Evolutionary conservation across 1,140 invertebrate genomes (phyloP), one percentile per base, ranked within the genome.

Genomic region (Drosophila repletoides): DNA sequence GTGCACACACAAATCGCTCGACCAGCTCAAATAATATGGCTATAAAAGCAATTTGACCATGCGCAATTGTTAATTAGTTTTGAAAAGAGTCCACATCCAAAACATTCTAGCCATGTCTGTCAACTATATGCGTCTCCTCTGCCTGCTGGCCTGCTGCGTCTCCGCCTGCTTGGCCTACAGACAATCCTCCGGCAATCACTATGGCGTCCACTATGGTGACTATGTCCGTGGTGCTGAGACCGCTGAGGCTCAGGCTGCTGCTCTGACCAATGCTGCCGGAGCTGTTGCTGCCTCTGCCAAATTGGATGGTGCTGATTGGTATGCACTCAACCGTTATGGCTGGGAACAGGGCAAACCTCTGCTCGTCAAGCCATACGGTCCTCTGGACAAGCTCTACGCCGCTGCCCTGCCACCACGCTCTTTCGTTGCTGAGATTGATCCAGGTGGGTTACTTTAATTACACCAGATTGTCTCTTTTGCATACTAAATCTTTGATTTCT

Each of bases 41-140:
- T 86, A 86, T 86, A 86, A 86, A 86, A 86, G 80, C 80, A 86
- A 86, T 87, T 86, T 86, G 76, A 64, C 58, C 80, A 80, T 67
- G 73, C 72, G 80, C 80, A 80, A 19, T 68, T 73, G 71, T 61
- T 72, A 86, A 84, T 84, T 84, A 84, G 80, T 84, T 80, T 79
- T 53, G 53, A 46, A 51, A 67, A 74, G 60, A 71, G 61, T 75
- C 74, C 67, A 67, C 76, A 81, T 31, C 76, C 74, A 24, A 33
- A 9, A 45, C 29, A 15, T 17, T 24, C 38, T 61, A 69, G 7
- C 2, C 29, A 84, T 86, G 81, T 81, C 72, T 73, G 60, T 28
- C 74, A 71, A 56, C 71, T 45, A 55, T 5, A 68, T 70, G 43
- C 68, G 72, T 34, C 72, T 83, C 22, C 63, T 88, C 36, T 86